Conservation (phyloP, 2,113 vertebrate genomes). For the Oceanodroma tethys region DNA sequence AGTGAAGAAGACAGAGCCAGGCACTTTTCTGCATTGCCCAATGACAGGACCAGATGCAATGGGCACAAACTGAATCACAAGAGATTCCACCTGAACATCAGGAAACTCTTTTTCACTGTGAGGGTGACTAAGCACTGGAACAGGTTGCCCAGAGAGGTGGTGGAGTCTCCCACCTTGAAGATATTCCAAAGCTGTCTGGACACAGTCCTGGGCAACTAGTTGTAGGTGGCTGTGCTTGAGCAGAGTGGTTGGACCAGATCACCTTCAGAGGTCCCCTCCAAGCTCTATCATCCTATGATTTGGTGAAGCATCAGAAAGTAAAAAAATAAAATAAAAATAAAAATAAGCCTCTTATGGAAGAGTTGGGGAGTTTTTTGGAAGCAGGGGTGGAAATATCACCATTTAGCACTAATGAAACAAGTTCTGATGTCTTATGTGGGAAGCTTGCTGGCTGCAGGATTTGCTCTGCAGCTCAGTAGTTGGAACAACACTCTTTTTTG, state of each 20-base stretch:
- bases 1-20: background rate
- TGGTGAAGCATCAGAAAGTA: background rate
- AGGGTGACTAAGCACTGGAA: background rate
- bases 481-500: background rate
- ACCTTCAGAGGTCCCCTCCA: background rate
- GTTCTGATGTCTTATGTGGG: background rate
- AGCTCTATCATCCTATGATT: too few species aligned
- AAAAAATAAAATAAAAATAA: too few species aligned
- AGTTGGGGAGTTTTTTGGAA: fast-evolving
- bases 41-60: background rate
- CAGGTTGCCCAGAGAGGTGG: background rate
- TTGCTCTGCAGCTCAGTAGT: background rate
- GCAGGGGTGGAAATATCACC: background rate
- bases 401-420: background rate
- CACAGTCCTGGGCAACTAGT: background rate
- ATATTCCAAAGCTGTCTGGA: background rate
- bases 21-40: background rate
- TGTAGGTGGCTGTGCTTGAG: background rate
- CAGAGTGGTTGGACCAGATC: background rate
- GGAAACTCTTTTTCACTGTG: background rate
- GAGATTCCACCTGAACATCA: background rate
- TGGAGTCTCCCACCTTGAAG: background rate
- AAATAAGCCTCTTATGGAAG: background rate
- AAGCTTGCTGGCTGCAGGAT: background rate
- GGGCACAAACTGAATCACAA: background rate